A percentile compares a stretch with the other conserved stretches of the same genome.
phyloP scores from a whole-genome alignment of 1,140 invertebrate genomes.

The Drosophila parvula region DNA sequence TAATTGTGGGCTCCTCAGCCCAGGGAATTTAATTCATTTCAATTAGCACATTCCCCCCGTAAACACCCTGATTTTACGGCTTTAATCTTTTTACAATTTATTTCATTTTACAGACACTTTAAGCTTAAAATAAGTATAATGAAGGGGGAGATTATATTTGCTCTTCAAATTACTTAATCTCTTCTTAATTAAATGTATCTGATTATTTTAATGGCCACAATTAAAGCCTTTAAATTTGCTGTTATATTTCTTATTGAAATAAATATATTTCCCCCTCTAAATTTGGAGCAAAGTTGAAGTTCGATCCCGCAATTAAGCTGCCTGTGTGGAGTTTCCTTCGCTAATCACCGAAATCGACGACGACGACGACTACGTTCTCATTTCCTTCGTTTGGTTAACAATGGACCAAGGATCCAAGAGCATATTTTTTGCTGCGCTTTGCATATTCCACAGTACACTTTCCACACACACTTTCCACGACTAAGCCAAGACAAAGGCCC shows the following conservation, averaged over 20 bases:
- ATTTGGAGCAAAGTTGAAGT: background rate
- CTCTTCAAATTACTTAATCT: too few relatives aligned
- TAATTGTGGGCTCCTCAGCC: constrained; percentile 4
- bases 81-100: background rate
- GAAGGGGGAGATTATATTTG: background rate
- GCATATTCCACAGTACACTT: constrained; percentile 18
- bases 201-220: too few relatives aligned
- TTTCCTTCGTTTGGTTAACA: background rate
- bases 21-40: background rate
- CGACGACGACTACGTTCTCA: constrained; percentile 14
- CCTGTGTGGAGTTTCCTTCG: constrained; percentile 17
- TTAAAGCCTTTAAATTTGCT: too few relatives aligned
- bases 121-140: background rate
- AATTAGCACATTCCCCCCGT: background rate
- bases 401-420: constrained; percentile 2
- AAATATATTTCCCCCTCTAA: background rate
- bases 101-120: background rate
- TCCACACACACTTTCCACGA: constrained; percentile 7
- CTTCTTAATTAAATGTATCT: too few relatives aligned
- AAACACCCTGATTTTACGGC: background rate
- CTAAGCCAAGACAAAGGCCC: constrained; percentile 29
- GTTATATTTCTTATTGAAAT: too few relatives aligned
- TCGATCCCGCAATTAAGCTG: constrained; percentile 6
- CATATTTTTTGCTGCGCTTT: constrained; percentile 37
- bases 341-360: constrained; percentile 37